Conservation (phyloP, 2,797 vertebrate species). For the Dipus sagitta region DNA sequence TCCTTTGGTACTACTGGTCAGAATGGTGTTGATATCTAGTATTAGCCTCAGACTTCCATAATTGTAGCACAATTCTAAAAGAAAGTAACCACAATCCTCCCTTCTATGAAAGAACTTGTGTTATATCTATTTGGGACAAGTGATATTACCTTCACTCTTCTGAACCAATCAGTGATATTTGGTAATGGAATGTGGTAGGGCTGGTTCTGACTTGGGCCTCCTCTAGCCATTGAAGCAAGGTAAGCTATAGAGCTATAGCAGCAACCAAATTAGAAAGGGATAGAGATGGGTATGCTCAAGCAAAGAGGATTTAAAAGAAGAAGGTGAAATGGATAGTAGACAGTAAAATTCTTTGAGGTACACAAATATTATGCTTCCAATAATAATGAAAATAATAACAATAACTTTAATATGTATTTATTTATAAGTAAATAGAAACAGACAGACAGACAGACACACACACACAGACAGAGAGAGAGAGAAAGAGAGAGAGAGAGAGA, state of each 20-base stretch:
- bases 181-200: not conserved
- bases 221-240: not conserved
- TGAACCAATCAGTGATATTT: not conserved
- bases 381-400: not conserved
- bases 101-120: not conserved
- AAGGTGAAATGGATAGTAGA: not conserved
- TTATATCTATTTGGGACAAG: not conserved
- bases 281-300: not conserved
- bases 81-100: not conserved
- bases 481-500: no score
- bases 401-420: no score
- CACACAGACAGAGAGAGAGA: no score
- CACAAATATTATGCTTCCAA: not conserved
- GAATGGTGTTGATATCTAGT: no score
- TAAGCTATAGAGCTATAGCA: not conserved
- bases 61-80: not conserved
- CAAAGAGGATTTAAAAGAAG: not conserved
- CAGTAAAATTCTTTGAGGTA: not conserved
- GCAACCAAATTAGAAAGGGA: not conserved
- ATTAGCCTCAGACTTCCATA: not conserved
- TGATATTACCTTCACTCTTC: not conserved
- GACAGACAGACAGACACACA: no score
- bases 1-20: not conserved
- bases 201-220: not conserved
- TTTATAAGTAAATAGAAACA: no score